Evolutionary conservation across 2,888 invertebrate genomes (phyloP).

Genomic region (Calephelis perditalis): DNA sequence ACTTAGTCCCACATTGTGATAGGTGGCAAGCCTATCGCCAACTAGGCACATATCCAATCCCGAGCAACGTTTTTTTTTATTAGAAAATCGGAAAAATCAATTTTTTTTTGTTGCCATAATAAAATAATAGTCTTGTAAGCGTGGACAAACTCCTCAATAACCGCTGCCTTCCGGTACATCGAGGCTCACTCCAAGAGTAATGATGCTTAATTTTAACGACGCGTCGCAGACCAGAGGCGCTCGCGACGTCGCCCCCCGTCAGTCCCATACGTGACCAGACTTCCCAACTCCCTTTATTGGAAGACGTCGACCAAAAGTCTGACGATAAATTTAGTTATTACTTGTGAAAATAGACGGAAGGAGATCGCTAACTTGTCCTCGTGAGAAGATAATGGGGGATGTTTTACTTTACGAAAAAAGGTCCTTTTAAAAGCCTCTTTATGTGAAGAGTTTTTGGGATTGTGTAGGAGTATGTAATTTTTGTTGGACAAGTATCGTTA

Average conservation of each 20-base stretch:
- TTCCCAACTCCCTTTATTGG: slow-evolving; percentile 62
- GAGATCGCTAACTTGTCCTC: slow-evolving; percentile 77
- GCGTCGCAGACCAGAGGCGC: slow-evolving; percentile 58
- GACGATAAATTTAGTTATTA: slow-evolving; percentile 78
- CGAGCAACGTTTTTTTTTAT: too few relatives aligned
- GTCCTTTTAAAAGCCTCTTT: slow-evolving; percentile 69
- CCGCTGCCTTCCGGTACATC: slow-evolving; percentile 55
- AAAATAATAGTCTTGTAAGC: slow-evolving; percentile 64
- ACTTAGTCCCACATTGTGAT: too few relatives aligned
- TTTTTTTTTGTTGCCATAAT: too few relatives aligned
- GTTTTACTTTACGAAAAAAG: slow-evolving; percentile 69
- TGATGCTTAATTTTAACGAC: slow-evolving; percentile 78
- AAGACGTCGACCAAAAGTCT: slow-evolving; percentile 69
- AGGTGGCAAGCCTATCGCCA: too few relatives aligned
- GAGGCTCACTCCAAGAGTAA: slow-evolving; percentile 71
- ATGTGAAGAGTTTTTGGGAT: slow-evolving; percentile 68
- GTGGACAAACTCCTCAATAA: slow-evolving; percentile 70
- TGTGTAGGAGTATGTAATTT: slow-evolving; percentile 49
- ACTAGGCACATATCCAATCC: too few relatives aligned
- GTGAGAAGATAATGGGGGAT: slow-evolving; percentile 72
- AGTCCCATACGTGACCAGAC: slow-evolving; percentile 54
- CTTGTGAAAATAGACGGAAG: slow-evolving; percentile 77
- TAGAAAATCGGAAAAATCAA: too few relatives aligned
- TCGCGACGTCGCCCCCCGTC: slow-evolving; percentile 41
- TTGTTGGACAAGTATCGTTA: slow-evolving; percentile 51